A percentile compares a stretch with the other conserved stretches of the same genome.
Evolutionary conservation across 1,140 invertebrate species (phyloP).

Genomic region (Leptinotarsa texana): DNA sequence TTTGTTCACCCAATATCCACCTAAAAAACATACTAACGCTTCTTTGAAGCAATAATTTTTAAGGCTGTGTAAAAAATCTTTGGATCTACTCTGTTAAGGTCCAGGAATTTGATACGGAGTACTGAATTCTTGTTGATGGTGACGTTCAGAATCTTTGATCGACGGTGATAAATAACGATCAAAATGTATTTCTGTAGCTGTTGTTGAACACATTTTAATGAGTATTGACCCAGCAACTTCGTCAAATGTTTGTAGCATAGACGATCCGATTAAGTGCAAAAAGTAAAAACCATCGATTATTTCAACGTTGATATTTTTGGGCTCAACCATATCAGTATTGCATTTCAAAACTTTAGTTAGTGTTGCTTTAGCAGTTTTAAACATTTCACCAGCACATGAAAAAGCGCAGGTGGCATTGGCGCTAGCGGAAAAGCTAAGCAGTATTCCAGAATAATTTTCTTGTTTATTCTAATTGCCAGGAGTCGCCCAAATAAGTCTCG

Average conservation of each 20-base stretch:
- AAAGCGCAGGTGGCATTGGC: conserved; percentile 47
- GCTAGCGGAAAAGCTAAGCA: conserved; percentile 47
- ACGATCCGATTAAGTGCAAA: conserved; percentile 25
- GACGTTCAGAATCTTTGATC: conserved; percentile 51
- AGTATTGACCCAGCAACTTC: conserved; percentile 32
- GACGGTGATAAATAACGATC: conserved; percentile 46
- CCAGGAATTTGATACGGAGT: too few species aligned
- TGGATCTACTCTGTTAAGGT: background rate
- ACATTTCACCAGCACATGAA: conserved; percentile 19
- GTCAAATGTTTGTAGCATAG: conserved; percentile 34
- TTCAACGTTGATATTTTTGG: conserved; percentile 27
- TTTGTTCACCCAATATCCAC: too few species aligned
- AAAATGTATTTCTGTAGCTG: conserved; percentile 43
- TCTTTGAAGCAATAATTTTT: conserved; percentile 16
- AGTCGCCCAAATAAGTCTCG: conserved; percentile 48
- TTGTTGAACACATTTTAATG: conserved; percentile 30
- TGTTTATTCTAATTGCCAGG: conserved; percentile 44
- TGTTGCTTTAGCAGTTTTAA: conserved; percentile 24
- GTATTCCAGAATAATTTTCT: conserved; percentile 47
- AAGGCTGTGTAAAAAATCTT: conserved; percentile 9
- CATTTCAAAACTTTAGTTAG: conserved; percentile 8
- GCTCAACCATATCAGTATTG: conserved; percentile 18
- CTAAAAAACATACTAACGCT: conserved; percentile 5
- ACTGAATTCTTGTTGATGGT: conserved; percentile 39
- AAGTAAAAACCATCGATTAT: conserved; percentile 35